Base-by-base conservation (phyloP, 2,113 vertebrate species). In the Castor canadensis region DNA sequence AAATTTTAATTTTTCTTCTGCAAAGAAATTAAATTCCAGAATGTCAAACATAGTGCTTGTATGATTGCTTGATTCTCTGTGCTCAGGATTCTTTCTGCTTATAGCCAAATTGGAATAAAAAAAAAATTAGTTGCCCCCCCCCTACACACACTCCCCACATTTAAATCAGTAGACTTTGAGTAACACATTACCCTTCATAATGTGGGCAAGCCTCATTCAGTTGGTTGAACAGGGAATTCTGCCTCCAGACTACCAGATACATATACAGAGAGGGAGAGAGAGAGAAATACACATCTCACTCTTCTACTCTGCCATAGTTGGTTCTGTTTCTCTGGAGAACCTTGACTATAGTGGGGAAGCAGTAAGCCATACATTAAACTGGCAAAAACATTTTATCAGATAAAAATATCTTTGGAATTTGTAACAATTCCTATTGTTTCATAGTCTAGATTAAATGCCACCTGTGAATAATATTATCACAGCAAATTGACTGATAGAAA, bases 61-160 rank as follows among this genome's bases (percentile, higher is more conserved):
- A 49, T 86, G 35, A 94, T 82, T 87, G 58, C 47, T 64, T 13
- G n/a, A 83, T 73, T 82, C 47, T 87, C 71, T 80, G 56, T 91
- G 62, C 35, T 87, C 15, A 79, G 72, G 54, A 60, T 17, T 96
- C 66, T 87, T 90, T 81, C 54, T 90, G 49, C 56, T 94, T 72
- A 92, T 9, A 87, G 28, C 9, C 28, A 94, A 89, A 76, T 32
- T 28, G 47, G 43, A 84, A 85, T 60, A 89, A 92, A 94, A 86
- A 54, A 82, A 58, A 90, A 95, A 83, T 64, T 69, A 87, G 58
- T n/a, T n/a, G n/a, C n/a, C n/a, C n/a, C n/a, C n/a, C n/a, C n/a
- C n/a, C n/a, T n/a, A n/a, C n/a, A n/a, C n/a, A n/a, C n/a, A n/a
- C n/a, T n/a, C n/a, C n/a, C n/a, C n/a, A 69, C 35, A 76, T 89